Conservation (phyloP, 1,140 invertebrate genomes). For the Liolophura sinensis region DNA sequence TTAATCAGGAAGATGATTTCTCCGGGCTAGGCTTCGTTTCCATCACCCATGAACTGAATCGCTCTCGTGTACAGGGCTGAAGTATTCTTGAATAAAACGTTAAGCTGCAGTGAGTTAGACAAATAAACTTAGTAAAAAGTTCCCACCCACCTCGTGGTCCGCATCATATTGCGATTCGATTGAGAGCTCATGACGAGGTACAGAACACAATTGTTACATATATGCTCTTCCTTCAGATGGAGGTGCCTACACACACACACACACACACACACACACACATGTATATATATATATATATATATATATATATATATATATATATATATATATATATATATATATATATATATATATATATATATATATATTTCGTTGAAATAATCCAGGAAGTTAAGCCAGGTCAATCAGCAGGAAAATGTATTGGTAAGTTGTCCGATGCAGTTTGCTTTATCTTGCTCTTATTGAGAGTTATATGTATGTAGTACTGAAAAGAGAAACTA, state of each 20-base stretch:
- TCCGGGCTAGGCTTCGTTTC: too few relatives aligned
- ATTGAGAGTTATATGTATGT: too few relatives aligned
- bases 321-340: conserved; percentile 15
- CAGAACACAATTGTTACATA: too few relatives aligned
- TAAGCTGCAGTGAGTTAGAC: background rate
- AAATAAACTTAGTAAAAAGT: background rate
- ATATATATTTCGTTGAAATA: too few relatives aligned
- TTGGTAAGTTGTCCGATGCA: too few relatives aligned
- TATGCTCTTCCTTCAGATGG: background rate
- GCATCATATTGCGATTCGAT: conserved; percentile 1
- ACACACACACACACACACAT: conserved; percentile 1
- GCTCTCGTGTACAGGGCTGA: too few relatives aligned
- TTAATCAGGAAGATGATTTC: too few relatives aligned
- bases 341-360: conserved; percentile 9
- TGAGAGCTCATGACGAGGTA: background rate
- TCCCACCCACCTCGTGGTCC: background rate
- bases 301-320: conserved; percentile 17
- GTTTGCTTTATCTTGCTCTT: too few relatives aligned
- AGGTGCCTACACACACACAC: background rate
- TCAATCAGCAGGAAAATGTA: too few relatives aligned
- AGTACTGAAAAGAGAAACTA: too few relatives aligned
- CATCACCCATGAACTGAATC: too few relatives aligned
- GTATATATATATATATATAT: conserved; percentile 13
- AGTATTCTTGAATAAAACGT: background rate
- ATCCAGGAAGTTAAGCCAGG: too few relatives aligned